Percentiles rank a stretch among this genome's conserved stretches.
Evolutionary conservation across 92 coral and sea anemone species (phyloP).

Genomic region (Zoanthus solanderi): DNA sequence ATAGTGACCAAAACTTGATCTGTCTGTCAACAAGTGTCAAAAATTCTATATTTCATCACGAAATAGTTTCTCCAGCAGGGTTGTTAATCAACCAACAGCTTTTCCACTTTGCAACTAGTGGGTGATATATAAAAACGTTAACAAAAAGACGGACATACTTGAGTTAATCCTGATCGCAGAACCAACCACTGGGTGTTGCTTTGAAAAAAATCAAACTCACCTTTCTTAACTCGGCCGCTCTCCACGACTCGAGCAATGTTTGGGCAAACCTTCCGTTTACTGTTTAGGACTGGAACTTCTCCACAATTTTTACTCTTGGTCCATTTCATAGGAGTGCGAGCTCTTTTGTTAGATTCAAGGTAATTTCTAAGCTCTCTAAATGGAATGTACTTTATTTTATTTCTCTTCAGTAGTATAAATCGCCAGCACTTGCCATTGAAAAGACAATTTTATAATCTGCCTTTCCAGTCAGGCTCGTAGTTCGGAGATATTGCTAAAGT

Average conservation of each 20-base stretch:
- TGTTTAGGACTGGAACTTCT: not conserved
- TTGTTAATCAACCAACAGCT: slow-evolving; percentile 35
- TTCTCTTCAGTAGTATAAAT: not conserved
- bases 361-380: not conserved
- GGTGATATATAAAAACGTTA: slow-evolving; percentile 30
- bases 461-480: no score
- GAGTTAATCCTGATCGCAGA: not conserved
- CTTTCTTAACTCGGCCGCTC: not conserved
- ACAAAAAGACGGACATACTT: slow-evolving; percentile 42
- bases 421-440: no score
- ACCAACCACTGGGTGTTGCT: not conserved
- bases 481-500: no score
- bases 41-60: slow-evolving; percentile 39
- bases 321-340: slow-evolving; percentile 1
- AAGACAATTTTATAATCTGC: no score
- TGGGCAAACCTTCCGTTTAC: not conserved
- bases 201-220: not conserved
- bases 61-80: slow-evolving; percentile 43
- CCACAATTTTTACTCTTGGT: not conserved
- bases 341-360: slow-evolving; percentile 25
- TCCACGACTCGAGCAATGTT: not conserved
- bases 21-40: slow-evolving; percentile 47
- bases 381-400: not conserved
- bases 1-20: slow-evolving; percentile 28
- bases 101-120: slow-evolving; percentile 36